Evolutionary conservation across 1,140 invertebrate species (phyloP).

Genomic region (Drosophila sucinea): DNA sequence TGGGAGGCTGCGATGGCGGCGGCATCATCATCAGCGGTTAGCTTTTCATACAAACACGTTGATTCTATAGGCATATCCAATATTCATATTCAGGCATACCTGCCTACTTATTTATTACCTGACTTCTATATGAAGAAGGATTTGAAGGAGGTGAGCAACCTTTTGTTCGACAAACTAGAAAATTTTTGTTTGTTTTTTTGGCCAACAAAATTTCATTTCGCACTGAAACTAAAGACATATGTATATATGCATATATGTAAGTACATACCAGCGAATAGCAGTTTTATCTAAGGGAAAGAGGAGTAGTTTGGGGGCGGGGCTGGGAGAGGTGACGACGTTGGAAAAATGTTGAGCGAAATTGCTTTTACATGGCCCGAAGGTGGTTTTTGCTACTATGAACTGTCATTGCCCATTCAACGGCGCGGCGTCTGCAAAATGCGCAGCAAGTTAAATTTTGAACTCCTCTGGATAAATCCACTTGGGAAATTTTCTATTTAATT

Average conservation of each 20-base stretch:
- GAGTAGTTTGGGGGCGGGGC: too few species aligned
- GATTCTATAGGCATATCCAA: slow-evolving; percentile 65
- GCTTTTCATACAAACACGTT: slow-evolving; percentile 2
- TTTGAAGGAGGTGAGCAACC: slow-evolving; percentile 14
- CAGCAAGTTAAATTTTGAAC: background rate
- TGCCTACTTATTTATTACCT: slow-evolving; percentile 57
- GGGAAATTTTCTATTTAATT: slow-evolving; percentile 28
- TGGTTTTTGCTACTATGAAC: slow-evolving; percentile 47
- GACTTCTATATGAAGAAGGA: slow-evolving; percentile 5
- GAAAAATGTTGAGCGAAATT: slow-evolving; percentile 64
- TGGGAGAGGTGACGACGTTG: background rate
- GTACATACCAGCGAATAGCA: background rate
- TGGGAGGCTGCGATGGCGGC: slow-evolving; percentile 40
- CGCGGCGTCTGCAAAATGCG: background rate
- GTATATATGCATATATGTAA: slow-evolving; percentile 8
- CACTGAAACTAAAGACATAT: slow-evolving; percentile 69
- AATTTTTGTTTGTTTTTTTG: slow-evolving; percentile 68
- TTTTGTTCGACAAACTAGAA: slow-evolving; percentile 61
- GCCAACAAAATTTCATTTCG: slow-evolving; percentile 73
- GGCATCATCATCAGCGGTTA: slow-evolving; percentile 28
- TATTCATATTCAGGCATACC: slow-evolving; percentile 62
- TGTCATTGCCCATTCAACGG: slow-evolving; percentile 12
- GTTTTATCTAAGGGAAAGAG: background rate
- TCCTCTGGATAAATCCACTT: background rate
- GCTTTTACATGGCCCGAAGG: slow-evolving; percentile 64